phyloP scores from a whole-genome alignment of 37 sponge, comb jelly and placozoan genomes.

The Oopsacas minuta region DNA sequence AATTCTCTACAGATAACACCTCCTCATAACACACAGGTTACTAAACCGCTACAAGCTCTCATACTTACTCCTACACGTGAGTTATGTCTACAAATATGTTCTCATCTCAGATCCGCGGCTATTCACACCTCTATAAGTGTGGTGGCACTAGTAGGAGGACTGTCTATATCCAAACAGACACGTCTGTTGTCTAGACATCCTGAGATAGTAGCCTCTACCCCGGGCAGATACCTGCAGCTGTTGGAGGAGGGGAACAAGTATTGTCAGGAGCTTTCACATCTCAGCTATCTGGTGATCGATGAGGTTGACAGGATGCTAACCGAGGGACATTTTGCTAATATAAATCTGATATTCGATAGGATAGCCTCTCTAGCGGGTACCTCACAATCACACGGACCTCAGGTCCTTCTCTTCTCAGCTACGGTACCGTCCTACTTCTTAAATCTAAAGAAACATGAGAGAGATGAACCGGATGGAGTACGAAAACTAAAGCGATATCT shows the following conservation, averaged over 20 bases:
- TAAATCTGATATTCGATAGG: constrained; percentile 50
- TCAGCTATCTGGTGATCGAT: constrained; percentile 74
- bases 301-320: constrained; percentile 97
- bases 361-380: constrained; percentile 17
- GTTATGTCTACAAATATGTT: constrained; percentile 71
- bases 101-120: constrained; percentile 52
- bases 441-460: constrained; percentile 29
- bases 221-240: constrained; percentile 78
- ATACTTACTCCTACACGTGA: constrained; percentile 85
- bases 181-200: constrained; percentile 60
- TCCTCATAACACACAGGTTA: not conserved
- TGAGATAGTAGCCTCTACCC: constrained; percentile 82
- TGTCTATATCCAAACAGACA: constrained; percentile 78
- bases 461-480: constrained; percentile 23
- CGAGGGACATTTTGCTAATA: constrained; percentile 76
- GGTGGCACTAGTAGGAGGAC: constrained; percentile 84
- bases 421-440: constrained; percentile 55
- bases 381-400: constrained; percentile 12
- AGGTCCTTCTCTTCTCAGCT: constrained; percentile 86
- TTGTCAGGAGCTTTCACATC: constrained; percentile 21
- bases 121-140: constrained; percentile 58
- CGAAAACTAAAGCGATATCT: not conserved
- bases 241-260: constrained; percentile 63
- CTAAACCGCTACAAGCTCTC: constrained; percentile 33
- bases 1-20: not conserved